Percentiles rank a stretch among this genome's conserved stretches.
Conservation (phyloP, 1,140 invertebrate species). For the Eueides isabella region DNA sequence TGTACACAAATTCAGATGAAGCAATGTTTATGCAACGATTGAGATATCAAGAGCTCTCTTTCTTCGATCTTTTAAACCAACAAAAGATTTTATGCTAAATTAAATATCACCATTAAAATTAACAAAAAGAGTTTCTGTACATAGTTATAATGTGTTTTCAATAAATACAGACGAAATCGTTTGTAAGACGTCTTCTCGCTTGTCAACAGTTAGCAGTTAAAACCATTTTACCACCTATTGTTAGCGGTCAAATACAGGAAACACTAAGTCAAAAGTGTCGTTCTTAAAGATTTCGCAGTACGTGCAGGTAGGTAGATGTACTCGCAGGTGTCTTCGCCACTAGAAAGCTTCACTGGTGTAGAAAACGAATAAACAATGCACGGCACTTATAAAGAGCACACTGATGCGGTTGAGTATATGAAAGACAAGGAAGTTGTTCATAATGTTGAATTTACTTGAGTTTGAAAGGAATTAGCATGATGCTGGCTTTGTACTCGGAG, state of each 20-base stretch:
- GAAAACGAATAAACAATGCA: conserved; percentile 71
- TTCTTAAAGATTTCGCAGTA: conserved; percentile 70
- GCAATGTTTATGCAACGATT: not conserved
- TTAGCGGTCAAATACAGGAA: conserved; percentile 77
- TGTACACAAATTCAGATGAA: conserved; percentile 8
- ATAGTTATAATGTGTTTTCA: conserved; percentile 3
- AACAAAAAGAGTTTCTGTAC: conserved; percentile 19
- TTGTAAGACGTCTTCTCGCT: conserved; percentile 63
- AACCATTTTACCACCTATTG: conserved; percentile 71
- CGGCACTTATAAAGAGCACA: conserved; percentile 52
- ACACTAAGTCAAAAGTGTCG: conserved; percentile 75
- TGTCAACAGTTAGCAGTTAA: conserved; percentile 53
- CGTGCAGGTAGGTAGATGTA: conserved; percentile 59
- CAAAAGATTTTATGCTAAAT: conserved; percentile 28
- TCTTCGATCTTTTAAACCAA: conserved; percentile 9
- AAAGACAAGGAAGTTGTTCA: conserved; percentile 75
- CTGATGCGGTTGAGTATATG: conserved; percentile 53
- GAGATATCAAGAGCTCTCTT: not conserved
- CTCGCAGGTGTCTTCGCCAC: conserved; percentile 59
- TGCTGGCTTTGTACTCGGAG: conserved; percentile 45
- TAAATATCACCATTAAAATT: not conserved
- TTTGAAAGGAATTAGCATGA: conserved; percentile 56
- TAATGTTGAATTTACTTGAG: conserved; percentile 51
- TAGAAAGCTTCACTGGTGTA: conserved; percentile 51
- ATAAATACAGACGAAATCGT: conserved; percentile 26